phyloP scores from a whole-genome alignment of 2,888 invertebrate species.

The Oligia latruncula region DNA sequence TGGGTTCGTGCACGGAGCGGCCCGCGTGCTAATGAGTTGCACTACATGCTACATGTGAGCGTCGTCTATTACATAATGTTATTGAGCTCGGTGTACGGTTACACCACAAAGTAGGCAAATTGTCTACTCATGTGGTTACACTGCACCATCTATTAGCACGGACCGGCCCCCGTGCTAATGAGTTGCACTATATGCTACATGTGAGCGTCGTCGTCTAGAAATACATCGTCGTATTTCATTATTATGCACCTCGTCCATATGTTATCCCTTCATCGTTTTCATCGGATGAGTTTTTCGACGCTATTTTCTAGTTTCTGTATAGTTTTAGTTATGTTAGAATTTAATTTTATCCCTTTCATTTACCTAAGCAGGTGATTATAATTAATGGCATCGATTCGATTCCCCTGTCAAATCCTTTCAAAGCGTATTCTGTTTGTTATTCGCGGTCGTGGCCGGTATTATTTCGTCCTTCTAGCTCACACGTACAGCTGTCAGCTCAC shows the following conservation, averaged over 20 bases:
- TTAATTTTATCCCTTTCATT: neutral
- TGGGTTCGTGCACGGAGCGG: neutral
- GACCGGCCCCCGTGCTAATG: too few species aligned
- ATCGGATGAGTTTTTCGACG: too few species aligned
- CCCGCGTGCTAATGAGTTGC: neutral
- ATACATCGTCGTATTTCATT: neutral
- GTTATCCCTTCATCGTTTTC: neutral
- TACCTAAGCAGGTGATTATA: neutral
- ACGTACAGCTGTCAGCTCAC: neutral
- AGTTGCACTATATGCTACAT: too few species aligned
- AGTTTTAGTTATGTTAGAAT: too few species aligned
- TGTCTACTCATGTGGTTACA: too few species aligned
- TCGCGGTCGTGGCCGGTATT: neutral
- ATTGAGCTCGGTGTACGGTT: too few species aligned
- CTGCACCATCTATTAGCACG: too few species aligned
- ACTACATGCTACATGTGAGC: neutral
- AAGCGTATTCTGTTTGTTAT: constrained; percentile 1
- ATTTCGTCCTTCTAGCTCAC: too few species aligned
- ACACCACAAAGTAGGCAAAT: too few species aligned
- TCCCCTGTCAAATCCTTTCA: too few species aligned
- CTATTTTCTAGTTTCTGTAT: too few species aligned
- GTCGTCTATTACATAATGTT: neutral
- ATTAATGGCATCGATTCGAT: constrained; percentile 9
- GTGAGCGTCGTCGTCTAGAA: neutral
- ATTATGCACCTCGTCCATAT: neutral